Base-by-base conservation (phyloP, 2,888 invertebrate genomes). In the Latrodectus hesperus region DNA sequence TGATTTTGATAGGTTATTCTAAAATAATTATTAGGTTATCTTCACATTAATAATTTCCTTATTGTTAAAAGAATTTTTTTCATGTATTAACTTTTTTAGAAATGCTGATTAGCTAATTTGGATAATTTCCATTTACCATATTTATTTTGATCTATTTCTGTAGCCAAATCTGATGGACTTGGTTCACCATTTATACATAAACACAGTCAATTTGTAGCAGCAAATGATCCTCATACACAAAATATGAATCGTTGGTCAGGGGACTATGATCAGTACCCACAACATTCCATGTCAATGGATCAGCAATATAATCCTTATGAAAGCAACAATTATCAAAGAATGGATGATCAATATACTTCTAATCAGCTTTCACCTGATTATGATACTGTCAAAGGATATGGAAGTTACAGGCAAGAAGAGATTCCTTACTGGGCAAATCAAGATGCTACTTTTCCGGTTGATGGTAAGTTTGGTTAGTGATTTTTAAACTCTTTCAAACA, bases 131-230 rank as follows among this genome's bases (percentile, higher is more conserved):
- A 10, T 16, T n/a, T 11, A n/a, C n/a, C 60, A 12, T 17, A 17
- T 53, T 53, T 49, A 49, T 26, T 22, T 11, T 52, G 0, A 16
- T 73, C 11, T 6, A 51, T 81, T 72, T 17, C 2, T 52, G 60
- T 73, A 65, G 9, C 11, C 76, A 84, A 80, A n/a, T 68, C 84
- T 10, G 88, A 84, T 72, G 85, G 82, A 8, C 73, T 78, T 22
- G 81, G 82, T 8, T 85, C 88, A 55, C 88, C 88, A 11, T 89
- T 89, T 67, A 64, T 74, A 17, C 88, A 88, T 51, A 86, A 88
- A 16, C 88, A 89, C 60, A 89, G 89, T 38, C 83, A 88, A 53
- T 89, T 89, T 78, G 82, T 89, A 53, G 88, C 89, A 51, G 89
- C 89, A 52, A 89, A 85, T 76, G 81, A 89, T 76, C 78, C 80